Evolutionary conservation across 1,140 invertebrate genomes (phyloP).

Genomic region (Drosophila pseudoananassae): DNA sequence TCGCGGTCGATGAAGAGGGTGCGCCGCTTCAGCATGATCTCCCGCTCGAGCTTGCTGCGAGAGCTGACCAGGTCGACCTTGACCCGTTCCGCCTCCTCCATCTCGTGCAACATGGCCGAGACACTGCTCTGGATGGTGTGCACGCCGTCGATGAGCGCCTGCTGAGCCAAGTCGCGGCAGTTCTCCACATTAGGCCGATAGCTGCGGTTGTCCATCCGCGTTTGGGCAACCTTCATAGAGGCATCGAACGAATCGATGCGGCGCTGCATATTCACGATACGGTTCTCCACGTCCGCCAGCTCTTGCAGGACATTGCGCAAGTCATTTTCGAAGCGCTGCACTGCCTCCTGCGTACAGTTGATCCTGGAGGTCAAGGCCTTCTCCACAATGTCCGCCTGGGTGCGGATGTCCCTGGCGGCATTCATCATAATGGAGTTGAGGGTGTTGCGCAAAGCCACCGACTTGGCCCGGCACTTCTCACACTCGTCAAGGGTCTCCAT

Average conservation of each 20-base stretch:
- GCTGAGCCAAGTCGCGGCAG: constrained; percentile 89
- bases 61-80: constrained; percentile 86
- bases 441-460: constrained; percentile 86
- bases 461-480: constrained; percentile 87
- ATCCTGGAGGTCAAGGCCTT: constrained; percentile 87
- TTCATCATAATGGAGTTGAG: constrained; percentile 88
- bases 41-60: constrained; percentile 88
- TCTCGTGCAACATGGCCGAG: constrained; percentile 86
- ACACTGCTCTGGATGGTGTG: constrained; percentile 88
- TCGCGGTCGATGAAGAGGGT: constrained; percentile 89
- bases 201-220: constrained; percentile 89
- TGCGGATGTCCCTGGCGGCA: constrained; percentile 88
- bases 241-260: constrained; percentile 88
- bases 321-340: constrained; percentile 88
- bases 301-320: constrained; percentile 87
- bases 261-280: constrained; percentile 87
- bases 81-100: constrained; percentile 86
- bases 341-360: constrained; percentile 88
- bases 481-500: constrained; percentile 87
- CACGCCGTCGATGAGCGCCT: constrained; percentile 90
- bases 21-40: constrained; percentile 90
- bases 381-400: constrained; percentile 90
- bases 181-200: constrained; percentile 89
- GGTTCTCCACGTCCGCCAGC: constrained; percentile 89
- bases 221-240: constrained; percentile 91